Percentiles rank a stretch among this genome's conserved stretches.
Conservation (phyloP, 2,888 invertebrate species). For the Eledone cirrhosa region DNA sequence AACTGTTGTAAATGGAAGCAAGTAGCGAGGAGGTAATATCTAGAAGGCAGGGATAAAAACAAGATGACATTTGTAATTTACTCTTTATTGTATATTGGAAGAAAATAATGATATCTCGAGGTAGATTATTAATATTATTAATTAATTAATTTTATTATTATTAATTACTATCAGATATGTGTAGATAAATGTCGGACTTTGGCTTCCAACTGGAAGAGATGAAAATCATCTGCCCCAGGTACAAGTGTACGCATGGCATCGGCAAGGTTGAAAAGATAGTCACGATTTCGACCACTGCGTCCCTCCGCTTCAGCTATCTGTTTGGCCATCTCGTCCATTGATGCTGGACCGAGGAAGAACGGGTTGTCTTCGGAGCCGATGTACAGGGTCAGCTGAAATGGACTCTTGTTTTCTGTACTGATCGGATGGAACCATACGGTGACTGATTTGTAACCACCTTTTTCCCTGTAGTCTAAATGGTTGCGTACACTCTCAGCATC, state of each 20-base stretch:
- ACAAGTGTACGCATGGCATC: slow-evolving; percentile 80
- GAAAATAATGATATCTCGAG: background rate
- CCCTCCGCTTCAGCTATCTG: slow-evolving; percentile 79
- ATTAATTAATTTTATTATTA: too few species aligned
- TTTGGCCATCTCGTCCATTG: slow-evolving; percentile 79
- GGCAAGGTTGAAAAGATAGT: slow-evolving; percentile 88
- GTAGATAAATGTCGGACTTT: slow-evolving; percentile 67
- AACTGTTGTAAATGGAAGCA: background rate
- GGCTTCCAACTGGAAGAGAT: slow-evolving; percentile 79
- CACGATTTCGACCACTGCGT: slow-evolving; percentile 89
- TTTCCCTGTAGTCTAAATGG: slow-evolving; percentile 90
- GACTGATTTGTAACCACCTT: slow-evolving; percentile 86
- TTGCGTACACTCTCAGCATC: slow-evolving; percentile 76
- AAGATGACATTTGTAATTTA: background rate
- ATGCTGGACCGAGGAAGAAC: slow-evolving; percentile 81
- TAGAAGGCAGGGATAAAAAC: background rate
- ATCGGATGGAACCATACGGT: slow-evolving; percentile 78
- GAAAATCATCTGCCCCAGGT: slow-evolving; percentile 76
- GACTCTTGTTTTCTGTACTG: slow-evolving; percentile 49
- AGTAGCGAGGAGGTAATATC: background rate
- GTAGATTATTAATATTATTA: too few species aligned
- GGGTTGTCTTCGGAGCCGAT: slow-evolving; percentile 84
- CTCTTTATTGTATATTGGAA: slow-evolving; percentile 18
- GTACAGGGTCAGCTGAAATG: slow-evolving; percentile 81
- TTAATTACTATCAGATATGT: background rate